phyloP scores from a whole-genome alignment of 1,140 invertebrate genomes.

The Bombus fervidus region DNA sequence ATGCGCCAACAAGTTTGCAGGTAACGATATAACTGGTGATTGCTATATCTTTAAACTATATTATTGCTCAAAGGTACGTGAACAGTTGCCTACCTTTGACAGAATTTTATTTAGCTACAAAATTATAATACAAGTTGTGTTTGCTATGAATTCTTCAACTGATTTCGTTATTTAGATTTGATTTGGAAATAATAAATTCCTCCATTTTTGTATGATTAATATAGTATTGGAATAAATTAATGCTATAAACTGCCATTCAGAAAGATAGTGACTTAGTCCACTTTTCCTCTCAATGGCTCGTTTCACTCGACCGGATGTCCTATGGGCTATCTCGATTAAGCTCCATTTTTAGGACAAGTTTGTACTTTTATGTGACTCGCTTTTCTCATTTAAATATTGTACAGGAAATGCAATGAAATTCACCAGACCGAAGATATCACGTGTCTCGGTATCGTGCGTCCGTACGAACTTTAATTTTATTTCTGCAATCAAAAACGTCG shows the following conservation, averaged over 20 bases:
- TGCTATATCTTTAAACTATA: not conserved
- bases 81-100: not conserved
- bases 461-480: slow-evolving; percentile 16
- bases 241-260: not conserved
- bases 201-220: too few relatives aligned
- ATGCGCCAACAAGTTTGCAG: slow-evolving; percentile 28
- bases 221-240: too few relatives aligned
- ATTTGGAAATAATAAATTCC: too few relatives aligned
- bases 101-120: not conserved
- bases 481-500: not conserved
- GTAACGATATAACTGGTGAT: not conserved
- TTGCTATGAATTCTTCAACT: too few relatives aligned
- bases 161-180: too few relatives aligned
- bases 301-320: not conserved
- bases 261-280: not conserved
- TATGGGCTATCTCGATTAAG: not conserved
- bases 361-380: slow-evolving; percentile 15
- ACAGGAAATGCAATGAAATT: slow-evolving; percentile 53
- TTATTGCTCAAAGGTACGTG: too few relatives aligned
- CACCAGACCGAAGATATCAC: slow-evolving; percentile 63
- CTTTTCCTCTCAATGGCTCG: not conserved
- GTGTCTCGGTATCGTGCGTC: slow-evolving; percentile 46
- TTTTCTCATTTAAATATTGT: slow-evolving; percentile 57
- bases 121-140: not conserved
- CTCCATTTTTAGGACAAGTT: slow-evolving; percentile 8